Evolutionary conservation across 2,888 invertebrate genomes (phyloP), one percentile per base, ranked within the genome.

Genomic region (Oxycera nigricornis): DNA sequence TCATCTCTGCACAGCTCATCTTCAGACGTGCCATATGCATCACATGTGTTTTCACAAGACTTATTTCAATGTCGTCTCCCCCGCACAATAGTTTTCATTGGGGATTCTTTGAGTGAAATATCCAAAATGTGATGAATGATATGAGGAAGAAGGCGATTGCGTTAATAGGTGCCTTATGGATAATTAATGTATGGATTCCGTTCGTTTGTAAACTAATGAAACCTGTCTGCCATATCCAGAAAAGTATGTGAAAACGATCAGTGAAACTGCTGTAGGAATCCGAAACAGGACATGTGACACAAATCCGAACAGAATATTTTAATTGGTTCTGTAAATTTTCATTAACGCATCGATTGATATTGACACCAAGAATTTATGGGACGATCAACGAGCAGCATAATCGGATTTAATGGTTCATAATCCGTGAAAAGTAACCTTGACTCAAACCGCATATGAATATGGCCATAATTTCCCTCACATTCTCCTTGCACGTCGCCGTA

Each of bases 321-420:
- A 3, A 46, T 46, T 46, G 17, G 4, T 46, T 46, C n/a, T 14
- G 46, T 46, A 46, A 46, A 46, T 46, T 46, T 46, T 46, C 46
- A 46, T 46, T 46, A 46, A 17, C 17, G 11, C 14, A 14, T 46
- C 14, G 14, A 46, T 46, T 46, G 14, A 7, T 17, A 35, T 35
- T 11, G 6, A 46, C 46, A 7, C 14, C 46, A 46, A 14, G 17
- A 46, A 46, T 46, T 46, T 3, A 46, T 46, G 46, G 3, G 46
- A 46, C 3, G 50, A 50, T 65, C 73, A 65, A 41, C 61, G 61
- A 61, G 62, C 62, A 62, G 65, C 26, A 73, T 57, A 50, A 61
- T 62, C 62, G 62, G 28, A 17, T 39, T 73, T 65, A 41, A 50
- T 31, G 50, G 17, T 46, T 73, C 62, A 73, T 73, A 65, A 46